These are phyloP conservation scores for Nomada goodeniana DNA, from an alignment of 2,888 invertebrate genomes.

Conservation along the genomic window DNA sequence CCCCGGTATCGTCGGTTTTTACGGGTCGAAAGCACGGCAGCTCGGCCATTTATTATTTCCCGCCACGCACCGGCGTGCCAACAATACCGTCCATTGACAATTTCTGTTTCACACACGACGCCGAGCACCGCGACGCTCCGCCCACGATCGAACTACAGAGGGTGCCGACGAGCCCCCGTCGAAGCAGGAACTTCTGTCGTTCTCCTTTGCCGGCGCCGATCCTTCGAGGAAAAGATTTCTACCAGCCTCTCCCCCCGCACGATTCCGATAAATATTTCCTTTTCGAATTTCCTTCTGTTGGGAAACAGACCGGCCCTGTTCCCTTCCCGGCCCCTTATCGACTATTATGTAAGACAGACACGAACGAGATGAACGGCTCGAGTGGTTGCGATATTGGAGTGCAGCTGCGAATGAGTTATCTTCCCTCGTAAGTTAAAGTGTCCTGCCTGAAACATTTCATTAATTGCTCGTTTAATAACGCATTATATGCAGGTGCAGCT, in stretches of 20 bases:
- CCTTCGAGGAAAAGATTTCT: slow-evolving; percentile 43
- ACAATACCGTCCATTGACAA: slow-evolving; percentile 82
- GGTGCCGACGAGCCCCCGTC: slow-evolving; percentile 67
- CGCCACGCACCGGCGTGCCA: slow-evolving; percentile 66
- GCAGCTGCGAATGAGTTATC: too few relatives aligned
- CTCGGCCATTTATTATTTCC: slow-evolving; percentile 80
- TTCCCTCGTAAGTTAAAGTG: too few relatives aligned
- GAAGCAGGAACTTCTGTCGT: slow-evolving; percentile 31
- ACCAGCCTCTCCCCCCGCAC: not conserved
- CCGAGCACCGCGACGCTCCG: slow-evolving; percentile 82
- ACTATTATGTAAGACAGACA: not conserved
- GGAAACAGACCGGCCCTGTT: slow-evolving; percentile 34
- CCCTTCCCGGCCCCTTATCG: not conserved
- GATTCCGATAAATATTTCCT: slow-evolving; percentile 45
- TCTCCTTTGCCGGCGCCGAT: slow-evolving; percentile 36
- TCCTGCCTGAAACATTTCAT: too few relatives aligned
- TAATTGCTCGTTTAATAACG: too few relatives aligned
- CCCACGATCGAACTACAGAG: slow-evolving; percentile 82
- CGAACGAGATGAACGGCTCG: not conserved
- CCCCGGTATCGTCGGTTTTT: slow-evolving; percentile 54
- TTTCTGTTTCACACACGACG: slow-evolving; percentile 81
- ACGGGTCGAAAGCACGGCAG: slow-evolving; percentile 64
- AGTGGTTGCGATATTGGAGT: too few relatives aligned
- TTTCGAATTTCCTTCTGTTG: slow-evolving; percentile 33
- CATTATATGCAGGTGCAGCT: too few relatives aligned